phyloP scores from a whole-genome alignment of 2,888 invertebrate genomes.

The Catocala sponsa region DNA sequence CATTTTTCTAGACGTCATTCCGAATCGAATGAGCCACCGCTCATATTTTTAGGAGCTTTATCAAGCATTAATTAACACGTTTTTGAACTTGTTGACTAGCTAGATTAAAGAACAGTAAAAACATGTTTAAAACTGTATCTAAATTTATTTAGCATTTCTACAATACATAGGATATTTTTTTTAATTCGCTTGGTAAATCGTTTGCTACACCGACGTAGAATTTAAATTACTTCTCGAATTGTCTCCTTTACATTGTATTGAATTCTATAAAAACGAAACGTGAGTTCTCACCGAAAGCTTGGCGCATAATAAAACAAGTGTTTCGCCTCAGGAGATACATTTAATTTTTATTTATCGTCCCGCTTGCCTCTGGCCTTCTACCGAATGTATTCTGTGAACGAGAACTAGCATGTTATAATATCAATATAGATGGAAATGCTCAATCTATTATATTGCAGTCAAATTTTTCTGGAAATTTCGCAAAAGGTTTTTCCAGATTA shows the following conservation, averaged over 20 bases:
- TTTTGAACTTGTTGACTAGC: too few species aligned
- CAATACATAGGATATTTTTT: too few species aligned
- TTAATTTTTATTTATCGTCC: slow-evolving; percentile 31
- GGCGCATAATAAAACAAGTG: slow-evolving; percentile 35
- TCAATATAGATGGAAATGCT: slow-evolving; percentile 1
- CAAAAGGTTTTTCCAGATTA: too few species aligned
- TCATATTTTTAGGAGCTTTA: too few species aligned
- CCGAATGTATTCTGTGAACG: slow-evolving; percentile 3
- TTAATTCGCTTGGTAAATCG: not conserved
- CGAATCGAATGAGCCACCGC: too few species aligned
- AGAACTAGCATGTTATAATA: slow-evolving; percentile 2
- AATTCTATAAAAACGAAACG: slow-evolving; percentile 15
- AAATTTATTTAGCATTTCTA: too few species aligned
- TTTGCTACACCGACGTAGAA: not conserved
- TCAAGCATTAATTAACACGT: too few species aligned
- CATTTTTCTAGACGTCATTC: too few species aligned
- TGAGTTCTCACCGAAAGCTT: slow-evolving; percentile 12
- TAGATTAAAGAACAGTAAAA: too few species aligned
- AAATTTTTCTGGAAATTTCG: too few species aligned
- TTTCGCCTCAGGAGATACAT: slow-evolving; percentile 21
- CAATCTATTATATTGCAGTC: not conserved
- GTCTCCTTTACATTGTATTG: slow-evolving; percentile 11
- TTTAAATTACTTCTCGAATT: slow-evolving; percentile 17
- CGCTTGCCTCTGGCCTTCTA: slow-evolving; percentile 9
- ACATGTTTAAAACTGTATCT: too few species aligned